Conservation (phyloP, 2,113 vertebrate species). For the human region DNA sequence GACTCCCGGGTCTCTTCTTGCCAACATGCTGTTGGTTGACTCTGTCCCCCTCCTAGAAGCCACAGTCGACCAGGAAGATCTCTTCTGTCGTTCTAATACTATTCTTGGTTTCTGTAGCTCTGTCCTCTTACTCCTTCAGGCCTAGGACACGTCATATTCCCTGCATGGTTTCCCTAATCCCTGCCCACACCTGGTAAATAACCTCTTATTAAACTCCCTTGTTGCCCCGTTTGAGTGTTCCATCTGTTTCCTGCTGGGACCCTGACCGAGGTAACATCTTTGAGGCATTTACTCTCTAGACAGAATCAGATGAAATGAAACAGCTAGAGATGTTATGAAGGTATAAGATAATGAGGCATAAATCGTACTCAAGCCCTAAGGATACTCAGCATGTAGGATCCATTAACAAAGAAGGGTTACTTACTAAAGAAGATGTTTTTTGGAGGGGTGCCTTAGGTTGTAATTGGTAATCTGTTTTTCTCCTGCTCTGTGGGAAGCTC, state of each 20-base stretch:
- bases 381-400: background rate
- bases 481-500: background rate
- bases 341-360: slow-evolving; percentile 5
- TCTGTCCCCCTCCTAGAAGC: background rate
- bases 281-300: background rate
- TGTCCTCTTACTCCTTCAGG: background rate
- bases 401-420: background rate
- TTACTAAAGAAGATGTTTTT: background rate
- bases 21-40: background rate
- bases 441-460: background rate
- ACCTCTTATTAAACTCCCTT: background rate
- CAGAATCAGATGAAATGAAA: background rate
- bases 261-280: background rate
- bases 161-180: background rate
- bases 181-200: background rate
- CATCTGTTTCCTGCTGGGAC: background rate
- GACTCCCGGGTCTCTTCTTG: background rate
- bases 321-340: background rate
- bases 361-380: slow-evolving; percentile 10
- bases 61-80: too few species aligned
- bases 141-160: too few species aligned
- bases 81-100: background rate
- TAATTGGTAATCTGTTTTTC: slow-evolving; percentile 24
- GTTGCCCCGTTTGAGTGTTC: background rate
- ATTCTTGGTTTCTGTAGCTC: background rate